Conservation (phyloP, 2,888 invertebrate genomes). For the Furcula furcula region DNA sequence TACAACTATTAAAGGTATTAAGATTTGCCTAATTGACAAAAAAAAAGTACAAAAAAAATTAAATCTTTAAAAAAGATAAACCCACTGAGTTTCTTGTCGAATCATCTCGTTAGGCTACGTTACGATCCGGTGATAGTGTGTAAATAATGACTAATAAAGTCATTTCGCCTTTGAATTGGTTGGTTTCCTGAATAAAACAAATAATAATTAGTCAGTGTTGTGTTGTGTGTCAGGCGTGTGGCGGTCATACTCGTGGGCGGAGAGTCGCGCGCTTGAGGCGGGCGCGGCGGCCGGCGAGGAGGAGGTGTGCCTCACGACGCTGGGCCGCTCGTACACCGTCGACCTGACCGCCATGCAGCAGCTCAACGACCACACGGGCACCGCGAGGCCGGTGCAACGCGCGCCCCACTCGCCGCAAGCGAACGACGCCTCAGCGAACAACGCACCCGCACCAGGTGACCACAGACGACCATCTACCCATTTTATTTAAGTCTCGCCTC, state of each 20-base stretch:
- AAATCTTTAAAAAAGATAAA: too few relatives aligned
- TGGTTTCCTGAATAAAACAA: slow-evolving; percentile 4
- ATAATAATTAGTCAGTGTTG: too few relatives aligned
- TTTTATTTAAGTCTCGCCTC: too few relatives aligned
- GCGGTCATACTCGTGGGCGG: slow-evolving; percentile 96
- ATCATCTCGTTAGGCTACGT: too few relatives aligned
- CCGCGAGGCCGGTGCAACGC: slow-evolving; percentile 94
- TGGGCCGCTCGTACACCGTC: slow-evolving; percentile 96
- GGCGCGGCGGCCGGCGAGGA: slow-evolving; percentile 97
- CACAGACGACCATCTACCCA: too few relatives aligned
- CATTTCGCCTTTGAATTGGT: too few relatives aligned
- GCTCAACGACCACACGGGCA: slow-evolving; percentile 98
- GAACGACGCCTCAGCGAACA: slow-evolving; percentile 33
- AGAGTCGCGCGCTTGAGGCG: slow-evolving; percentile 96
- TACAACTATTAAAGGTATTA: too few relatives aligned
- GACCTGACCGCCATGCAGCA: slow-evolving; percentile 99
- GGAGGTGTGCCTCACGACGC: slow-evolving; percentile 95
- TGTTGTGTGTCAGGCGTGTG: slow-evolving; percentile 83
- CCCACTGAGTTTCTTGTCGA: too few relatives aligned
- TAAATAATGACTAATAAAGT: too few relatives aligned
- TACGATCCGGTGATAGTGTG: too few relatives aligned
- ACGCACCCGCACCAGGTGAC: slow-evolving; percentile 35
- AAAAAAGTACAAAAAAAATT: too few relatives aligned
- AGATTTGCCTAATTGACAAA: too few relatives aligned
- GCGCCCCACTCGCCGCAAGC: slow-evolving; percentile 65